Percentiles rank a stretch among this genome's conserved stretches.
Evolutionary conservation across 1,140 invertebrate species (phyloP).

Genomic region (Asobara japonica): DNA sequence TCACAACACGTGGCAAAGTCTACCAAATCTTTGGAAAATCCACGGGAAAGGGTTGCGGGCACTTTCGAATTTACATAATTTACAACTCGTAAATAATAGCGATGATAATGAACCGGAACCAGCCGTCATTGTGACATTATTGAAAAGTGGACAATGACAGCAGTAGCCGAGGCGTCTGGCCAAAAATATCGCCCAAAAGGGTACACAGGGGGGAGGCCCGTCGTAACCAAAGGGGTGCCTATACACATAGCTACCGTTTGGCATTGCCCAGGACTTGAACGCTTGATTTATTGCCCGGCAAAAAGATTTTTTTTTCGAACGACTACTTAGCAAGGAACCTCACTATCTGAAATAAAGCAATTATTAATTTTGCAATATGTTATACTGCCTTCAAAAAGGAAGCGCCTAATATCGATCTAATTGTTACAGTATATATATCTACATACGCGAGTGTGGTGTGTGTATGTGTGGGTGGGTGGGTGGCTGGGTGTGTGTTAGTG

Average conservation of each 20-base stretch:
- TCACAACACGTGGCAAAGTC: background rate
- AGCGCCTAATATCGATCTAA: too few species aligned
- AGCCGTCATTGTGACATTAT: slow-evolving; percentile 45
- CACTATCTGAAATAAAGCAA: too few species aligned
- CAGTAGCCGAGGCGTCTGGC: slow-evolving; percentile 36
- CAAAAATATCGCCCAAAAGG: slow-evolving; percentile 41
- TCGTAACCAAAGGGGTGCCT: slow-evolving; percentile 42
- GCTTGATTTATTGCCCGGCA: slow-evolving; percentile 56
- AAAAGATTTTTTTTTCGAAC: slow-evolving; percentile 56
- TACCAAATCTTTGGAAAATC: background rate
- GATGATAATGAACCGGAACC: slow-evolving; percentile 52
- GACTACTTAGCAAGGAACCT: background rate
- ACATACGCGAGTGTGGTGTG: too few species aligned
- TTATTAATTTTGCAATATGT: too few species aligned
- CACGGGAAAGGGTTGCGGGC: slow-evolving; percentile 22
- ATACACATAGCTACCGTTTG: slow-evolving; percentile 13
- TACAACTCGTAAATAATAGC: slow-evolving; percentile 55
- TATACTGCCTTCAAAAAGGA: too few species aligned
- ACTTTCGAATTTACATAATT: slow-evolving; percentile 52
- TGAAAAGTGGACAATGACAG: slow-evolving; percentile 39
- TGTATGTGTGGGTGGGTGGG: too few species aligned
- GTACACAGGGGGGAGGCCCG: slow-evolving; percentile 24
- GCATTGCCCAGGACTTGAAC: slow-evolving; percentile 19
- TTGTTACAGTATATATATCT: too few species aligned
- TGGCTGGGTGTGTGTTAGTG: too few species aligned